phyloP scores from a whole-genome alignment of 2,797 vertebrate species.

The Podargus strigoides region DNA sequence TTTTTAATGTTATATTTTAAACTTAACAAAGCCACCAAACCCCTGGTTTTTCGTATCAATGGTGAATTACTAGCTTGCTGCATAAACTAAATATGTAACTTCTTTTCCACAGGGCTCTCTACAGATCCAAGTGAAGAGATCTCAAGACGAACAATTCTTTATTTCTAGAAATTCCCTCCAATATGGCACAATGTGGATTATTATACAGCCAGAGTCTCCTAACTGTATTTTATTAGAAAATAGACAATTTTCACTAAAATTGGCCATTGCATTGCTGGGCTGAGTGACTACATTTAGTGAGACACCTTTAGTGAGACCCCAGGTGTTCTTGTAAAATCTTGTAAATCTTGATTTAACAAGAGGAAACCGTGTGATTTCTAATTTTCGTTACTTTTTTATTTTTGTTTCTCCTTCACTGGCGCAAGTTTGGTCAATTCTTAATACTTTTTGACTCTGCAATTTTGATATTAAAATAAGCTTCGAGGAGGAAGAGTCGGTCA shows the following conservation, averaged over 20 bases:
- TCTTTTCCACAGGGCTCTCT: neutral
- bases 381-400: neutral
- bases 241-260: neutral
- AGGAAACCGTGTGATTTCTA: neutral
- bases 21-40: neutral
- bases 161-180: neutral
- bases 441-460: neutral
- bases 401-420: neutral
- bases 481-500: neutral
- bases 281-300: neutral
- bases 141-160: neutral
- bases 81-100: neutral
- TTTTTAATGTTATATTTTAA: neutral
- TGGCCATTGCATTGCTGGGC: fast-evolving
- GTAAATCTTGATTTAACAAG: neutral
- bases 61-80: neutral
- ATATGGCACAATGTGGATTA: fast-evolving
- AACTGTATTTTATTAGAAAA: neutral
- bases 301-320: too few relatives aligned
- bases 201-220: neutral
- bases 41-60: neutral
- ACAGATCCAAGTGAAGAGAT: neutral
- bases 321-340: too few relatives aligned
- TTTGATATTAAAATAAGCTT: neutral
- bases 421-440: neutral